phyloP scores from a whole-genome alignment of 2,113 vertebrate species.

The Peromyscus maniculatus region DNA sequence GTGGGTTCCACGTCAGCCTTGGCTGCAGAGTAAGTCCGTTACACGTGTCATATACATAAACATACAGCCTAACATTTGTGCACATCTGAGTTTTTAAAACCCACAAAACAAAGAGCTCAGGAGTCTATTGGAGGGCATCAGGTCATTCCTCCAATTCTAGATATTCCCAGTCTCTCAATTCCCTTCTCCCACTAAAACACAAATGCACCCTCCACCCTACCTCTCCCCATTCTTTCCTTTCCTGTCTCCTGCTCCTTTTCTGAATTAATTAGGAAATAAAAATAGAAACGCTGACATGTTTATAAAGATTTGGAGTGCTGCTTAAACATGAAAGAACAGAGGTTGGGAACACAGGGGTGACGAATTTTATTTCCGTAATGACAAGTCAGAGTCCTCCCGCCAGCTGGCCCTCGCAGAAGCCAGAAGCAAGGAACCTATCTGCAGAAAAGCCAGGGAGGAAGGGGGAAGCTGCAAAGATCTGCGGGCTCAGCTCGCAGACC shows the following conservation, averaged over 20 bases:
- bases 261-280: slow-evolving; percentile 81
- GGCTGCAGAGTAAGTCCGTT: neutral
- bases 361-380: slow-evolving; percentile 76
- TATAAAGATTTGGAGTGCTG: slow-evolving; percentile 70
- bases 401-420: slow-evolving; percentile 65
- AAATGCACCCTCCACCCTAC: neutral
- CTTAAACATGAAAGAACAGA: slow-evolving; percentile 79
- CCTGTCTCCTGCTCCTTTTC: slow-evolving; percentile 69
- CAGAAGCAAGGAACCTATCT: slow-evolving; percentile 68
- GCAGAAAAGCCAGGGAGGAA: slow-evolving; percentile 3
- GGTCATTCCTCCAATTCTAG: neutral
- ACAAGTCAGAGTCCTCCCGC: slow-evolving; percentile 63
- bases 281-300: slow-evolving; percentile 80
- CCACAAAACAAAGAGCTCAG: neutral
- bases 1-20: neutral
- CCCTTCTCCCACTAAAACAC: neutral
- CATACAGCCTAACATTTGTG: neutral
- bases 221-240: slow-evolving; percentile 31
- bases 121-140: neutral
- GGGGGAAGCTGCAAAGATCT: neutral
- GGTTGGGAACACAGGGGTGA: slow-evolving; percentile 75
- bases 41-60: neutral
- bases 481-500: neutral
- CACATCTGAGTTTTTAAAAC: neutral
- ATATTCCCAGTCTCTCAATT: neutral